Base-by-base conservation (phyloP, 2,888 invertebrate genomes). In the Eledona agricola region DNA sequence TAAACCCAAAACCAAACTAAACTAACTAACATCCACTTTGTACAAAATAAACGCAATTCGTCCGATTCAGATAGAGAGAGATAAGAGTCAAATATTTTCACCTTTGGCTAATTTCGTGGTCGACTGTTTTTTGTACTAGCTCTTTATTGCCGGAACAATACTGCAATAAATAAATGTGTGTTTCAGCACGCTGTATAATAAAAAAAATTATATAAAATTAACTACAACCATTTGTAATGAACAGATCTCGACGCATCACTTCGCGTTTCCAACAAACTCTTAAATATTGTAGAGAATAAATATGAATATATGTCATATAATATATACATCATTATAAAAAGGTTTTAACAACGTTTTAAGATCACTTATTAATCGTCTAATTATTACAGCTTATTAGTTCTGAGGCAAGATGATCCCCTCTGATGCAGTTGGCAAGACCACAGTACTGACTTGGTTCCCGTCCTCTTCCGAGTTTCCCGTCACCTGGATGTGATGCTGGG, bases 381-480 rank as follows among this genome's bases (percentile, higher is more conserved):
- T 26, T 32, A 7, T 50, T 32, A 38, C 15, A 23, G 13, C 19
- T 63, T 47, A 19, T 40, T 16, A 67, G 52, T 53, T 53, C 23
- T 53, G 53, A 15, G 54, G 54, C 12, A 54, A 17, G n/a, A 54
- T 54, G 42, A 71, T 61, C 45, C 63, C 77, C 60, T 80, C 80
- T 0, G 79, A 76, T 1, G 80, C 78, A 1, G 80, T 73, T 1
- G 82, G 82, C 55, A 83, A 70, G 23, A 83, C 82, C 23, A 80
- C 81, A 1, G 82, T 81, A 34, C 76, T 77, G 28, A 76, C 73
- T 57, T 71, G 74, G 32, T 55, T 57, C 32, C 55, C 59, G 11
- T 71, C 70, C n/a, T 72, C 72, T 47, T 74, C 75, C n/a, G 66
- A 66, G 32, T 66, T 69, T 3, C 64, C 54, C n/a, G 65, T 59